A percentile compares a stretch with the other conserved stretches of the same genome.
These are phyloP conservation scores for Polydesmus complanatus DNA, from an alignment of 2,888 invertebrate genomes.

Conservation along the genomic window DNA sequence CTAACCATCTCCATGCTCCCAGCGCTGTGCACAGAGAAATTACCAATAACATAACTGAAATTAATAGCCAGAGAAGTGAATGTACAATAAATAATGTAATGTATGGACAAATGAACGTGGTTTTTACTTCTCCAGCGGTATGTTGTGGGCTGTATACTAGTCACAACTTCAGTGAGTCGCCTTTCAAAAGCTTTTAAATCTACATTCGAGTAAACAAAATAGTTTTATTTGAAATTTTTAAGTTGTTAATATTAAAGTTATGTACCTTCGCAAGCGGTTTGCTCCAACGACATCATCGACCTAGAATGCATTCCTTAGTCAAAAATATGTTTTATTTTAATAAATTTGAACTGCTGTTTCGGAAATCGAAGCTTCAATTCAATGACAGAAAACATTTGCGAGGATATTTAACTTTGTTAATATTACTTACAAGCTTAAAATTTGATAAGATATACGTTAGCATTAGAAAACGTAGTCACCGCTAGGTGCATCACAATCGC, in stretches of 20 bases:
- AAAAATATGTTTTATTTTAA: too few relatives aligned
- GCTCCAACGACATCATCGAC: not conserved
- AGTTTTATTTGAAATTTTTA: not conserved
- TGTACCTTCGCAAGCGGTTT: not conserved
- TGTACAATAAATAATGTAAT: conserved; percentile 17
- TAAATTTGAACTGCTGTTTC: too few relatives aligned
- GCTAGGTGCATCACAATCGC: too few relatives aligned
- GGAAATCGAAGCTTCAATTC: too few relatives aligned
- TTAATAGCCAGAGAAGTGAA: not conserved
- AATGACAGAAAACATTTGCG: too few relatives aligned
- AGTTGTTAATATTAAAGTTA: not conserved
- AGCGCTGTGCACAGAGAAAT: conserved; percentile 81
- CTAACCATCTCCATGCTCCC: conserved; percentile 92
- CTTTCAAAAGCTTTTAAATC: conserved; percentile 97
- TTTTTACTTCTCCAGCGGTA: conserved; percentile 91
- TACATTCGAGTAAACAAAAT: conserved; percentile 5
- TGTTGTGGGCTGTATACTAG: conserved; percentile 85
- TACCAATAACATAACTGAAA: conserved; percentile 64
- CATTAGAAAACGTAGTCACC: too few relatives aligned
- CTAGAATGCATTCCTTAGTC: not conserved
- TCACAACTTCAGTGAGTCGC: conserved; percentile 90
- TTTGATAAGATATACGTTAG: too few relatives aligned
- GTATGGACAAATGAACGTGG: not conserved
- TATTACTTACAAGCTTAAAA: too few relatives aligned
- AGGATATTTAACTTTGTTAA: too few relatives aligned